Evolutionary conservation across 2,888 invertebrate genomes (phyloP), one percentile per base, ranked within the genome.

Genomic region (Pantelozetes paolii): DNA sequence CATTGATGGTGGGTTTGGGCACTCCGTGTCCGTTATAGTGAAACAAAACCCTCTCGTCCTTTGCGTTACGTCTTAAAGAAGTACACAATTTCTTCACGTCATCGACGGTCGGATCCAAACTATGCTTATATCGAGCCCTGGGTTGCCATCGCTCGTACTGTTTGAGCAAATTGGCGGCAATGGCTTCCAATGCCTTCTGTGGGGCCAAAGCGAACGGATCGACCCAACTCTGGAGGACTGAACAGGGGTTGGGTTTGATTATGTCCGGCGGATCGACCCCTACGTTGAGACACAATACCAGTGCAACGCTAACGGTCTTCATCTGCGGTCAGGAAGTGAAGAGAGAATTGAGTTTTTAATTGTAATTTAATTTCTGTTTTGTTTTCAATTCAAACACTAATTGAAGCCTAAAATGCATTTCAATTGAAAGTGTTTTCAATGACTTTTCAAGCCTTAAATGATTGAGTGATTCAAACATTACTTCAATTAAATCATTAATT

Each of bases 1-100:
- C 98, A 84, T 99, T 99, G 23, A 89, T 86, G 13, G 99, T 99
- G 42, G 99, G 99, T 82, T 91, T 91, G 57, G 99, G 99, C 75
- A 99, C 99, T 20, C 99, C 99, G 82, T 99, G 99, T 0, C 99
- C 99, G 83, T 99, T 99, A 83, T 99, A 99, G 84, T 99, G 99
- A 84, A 99, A 99, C 72, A 99, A 85, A 48, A 99, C 96, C 77
- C 99, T 87, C 82, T 99, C 99, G 80, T 98, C 98, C 84, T 98
- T 98, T 5, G 99, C 98, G 84, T 95, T 97, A 78, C 96, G 87
- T 15, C 99, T 86, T 78, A 99, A 84, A 0, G 96, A 95, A 36
- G 91, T 90, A 82, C 98, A 98, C 28, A 98, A 85, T 83, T 98
- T 97, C 82, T 97, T 96, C 0, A 99, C 94, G 84, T 99, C 98